Evolutionary conservation across 1,140 invertebrate genomes (phyloP), one percentile per base, ranked within the genome.

Genomic region (Drosophila dunni): DNA sequence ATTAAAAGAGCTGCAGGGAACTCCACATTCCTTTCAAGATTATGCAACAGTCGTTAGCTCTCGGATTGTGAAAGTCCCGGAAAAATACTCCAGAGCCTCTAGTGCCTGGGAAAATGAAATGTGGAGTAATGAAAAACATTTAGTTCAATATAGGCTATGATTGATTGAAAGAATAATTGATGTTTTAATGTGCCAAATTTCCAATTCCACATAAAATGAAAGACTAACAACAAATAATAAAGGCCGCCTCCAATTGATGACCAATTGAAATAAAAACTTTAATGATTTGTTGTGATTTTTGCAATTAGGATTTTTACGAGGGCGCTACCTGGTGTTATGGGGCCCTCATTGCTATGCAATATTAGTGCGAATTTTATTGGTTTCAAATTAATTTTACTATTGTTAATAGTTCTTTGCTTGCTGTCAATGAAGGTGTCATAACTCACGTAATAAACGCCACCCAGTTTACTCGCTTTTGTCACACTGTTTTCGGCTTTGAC

Each of bases 221-320:
- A 29, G 6, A 29, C 1, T 5, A 29, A 29, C 6, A 29, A 29
- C 24, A 29, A 29, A 5, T 29, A 68, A 74, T 68, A 71, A 38
- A 68, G 54, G 73, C 51, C 46, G 70, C 68, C 44, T 44, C 50
- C 40, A 40, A 50, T 17, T 58, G 51, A 42, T 51, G 44, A 62
- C 79, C 77, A 74, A 88, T 88, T 88, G 83, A 85, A 83, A 79
- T 36, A 56, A 53, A 66, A 80, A 83, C 68, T 86, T 85, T 88
- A 89, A 88, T 84, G 84, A 89, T 84, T 89, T 81, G 85, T 89
- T 88, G 66, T 79, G 83, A 88, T 88, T 88, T 86, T 88, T 71
- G 80, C 78, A 88, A 79, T 88, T 86, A 73, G 76, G 65, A 63
- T 80, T 80, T 88, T 83, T 80, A 89, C 51, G 73, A 84, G 64